Base-by-base conservation (phyloP, 2,113 vertebrate species). In the Chroicocephalus ridibundus region DNA sequence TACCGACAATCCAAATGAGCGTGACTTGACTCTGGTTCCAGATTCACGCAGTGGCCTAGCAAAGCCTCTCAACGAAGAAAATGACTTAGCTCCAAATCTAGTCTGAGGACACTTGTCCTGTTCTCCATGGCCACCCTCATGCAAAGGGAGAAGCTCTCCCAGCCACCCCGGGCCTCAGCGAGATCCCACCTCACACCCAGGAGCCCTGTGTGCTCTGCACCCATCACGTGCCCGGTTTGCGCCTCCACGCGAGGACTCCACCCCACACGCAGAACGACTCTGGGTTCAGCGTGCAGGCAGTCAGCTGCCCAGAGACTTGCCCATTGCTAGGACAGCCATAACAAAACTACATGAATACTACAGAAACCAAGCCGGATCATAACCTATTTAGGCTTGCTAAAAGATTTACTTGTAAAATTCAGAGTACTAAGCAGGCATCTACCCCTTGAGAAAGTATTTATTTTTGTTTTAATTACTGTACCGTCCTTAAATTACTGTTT, bases 221-320 rank as follows among this genome's bases (percentile, higher is more conserved):
- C 58, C 47, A 9, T 3, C 17, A 0, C 0, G 0, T 13, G 13
- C 42, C 52, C 0, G 0, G 24, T 34, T 38, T 32, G 40, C 29
- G 42, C 12, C 15, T 40, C 29, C 2, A 0, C 0, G 0, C 1
- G 0, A 36, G 27, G n/a, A 25, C 20, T 34, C 20, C 22, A 49
- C 1, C 18, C 3, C 3, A 34, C 34, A 24, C 0, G 0, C 18
- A 13, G 22, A n/a, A 8, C 1, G 0, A 13, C 40, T 24, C 46
- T 25, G 19, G 6, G 13, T 9, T 69, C 0, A 0, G 9, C 24
- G 4, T 34, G 25, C 58, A 36, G 46, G 64, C 25, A 29, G 21
- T 32, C 1, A 0, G 36, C 26, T 66, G 26, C 47, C 38, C 44
- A 31, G 32, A 75, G 20, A 36, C 31, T 51, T 44, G 16, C 32